Percentiles rank a stretch among this genome's conserved stretches.
These are phyloP conservation scores for Gisinianus flammeolus DNA, from an alignment of 2,888 invertebrate genomes.

Conservation along the genomic window DNA sequence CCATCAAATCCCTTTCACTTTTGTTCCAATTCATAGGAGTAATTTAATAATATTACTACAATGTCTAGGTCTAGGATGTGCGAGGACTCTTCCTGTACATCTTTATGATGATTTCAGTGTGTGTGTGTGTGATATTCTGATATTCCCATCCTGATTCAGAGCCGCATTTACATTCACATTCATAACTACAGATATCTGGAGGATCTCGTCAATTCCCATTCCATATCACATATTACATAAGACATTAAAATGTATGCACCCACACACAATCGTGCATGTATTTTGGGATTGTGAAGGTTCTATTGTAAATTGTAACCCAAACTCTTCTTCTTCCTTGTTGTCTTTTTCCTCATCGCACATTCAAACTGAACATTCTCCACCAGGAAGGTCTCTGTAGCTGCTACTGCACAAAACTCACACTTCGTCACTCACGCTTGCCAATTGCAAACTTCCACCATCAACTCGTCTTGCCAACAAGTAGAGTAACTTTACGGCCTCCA, in stretches of 20 bases:
- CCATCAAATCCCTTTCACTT: neutral
- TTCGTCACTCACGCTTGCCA: neutral
- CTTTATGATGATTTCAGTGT: neutral
- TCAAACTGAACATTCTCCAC: too few species aligned
- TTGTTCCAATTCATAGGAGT: conserved; percentile 7
- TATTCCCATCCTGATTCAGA: neutral
- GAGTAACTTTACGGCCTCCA: neutral
- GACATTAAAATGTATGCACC: too few species aligned
- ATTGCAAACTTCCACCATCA: neutral
- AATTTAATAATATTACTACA: neutral
- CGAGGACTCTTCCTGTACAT: too few species aligned
- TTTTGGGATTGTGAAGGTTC: too few species aligned
- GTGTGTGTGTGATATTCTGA: neutral
- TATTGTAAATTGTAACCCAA: too few species aligned
- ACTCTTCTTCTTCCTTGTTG: too few species aligned
- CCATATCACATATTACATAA: too few species aligned
- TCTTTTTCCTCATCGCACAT: too few species aligned
- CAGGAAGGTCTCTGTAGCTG: too few species aligned
- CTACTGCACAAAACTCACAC: neutral
- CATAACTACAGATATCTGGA: conserved; percentile 3
- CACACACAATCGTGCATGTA: neutral
- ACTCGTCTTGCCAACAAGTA: neutral
- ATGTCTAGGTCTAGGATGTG: too few species aligned
- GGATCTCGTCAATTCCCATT: conserved; percentile 1
- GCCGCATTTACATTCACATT: neutral